These are phyloP conservation scores for Oceanodroma tethys DNA, from an alignment of 2,113 vertebrate genomes.

Conservation along the genomic window DNA sequence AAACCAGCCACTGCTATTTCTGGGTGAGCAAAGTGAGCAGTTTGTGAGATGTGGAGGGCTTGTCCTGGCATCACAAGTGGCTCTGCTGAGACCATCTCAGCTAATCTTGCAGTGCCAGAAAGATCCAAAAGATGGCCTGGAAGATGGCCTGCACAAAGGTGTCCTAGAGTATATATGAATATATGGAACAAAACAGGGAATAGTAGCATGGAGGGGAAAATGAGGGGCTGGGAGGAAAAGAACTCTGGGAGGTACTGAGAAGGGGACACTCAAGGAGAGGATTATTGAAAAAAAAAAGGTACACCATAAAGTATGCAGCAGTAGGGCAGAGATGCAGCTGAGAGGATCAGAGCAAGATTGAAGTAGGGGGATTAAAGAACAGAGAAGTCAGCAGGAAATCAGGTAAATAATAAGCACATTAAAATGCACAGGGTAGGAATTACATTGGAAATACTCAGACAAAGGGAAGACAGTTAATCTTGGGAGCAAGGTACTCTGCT, in stretches of 20 bases:
- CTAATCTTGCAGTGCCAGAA: not conserved
- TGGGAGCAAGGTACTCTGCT: not conserved
- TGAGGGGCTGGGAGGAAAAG: not conserved
- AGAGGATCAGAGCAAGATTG: not conserved
- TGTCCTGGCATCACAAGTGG: not conserved
- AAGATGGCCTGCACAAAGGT: not conserved
- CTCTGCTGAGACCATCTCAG: not conserved
- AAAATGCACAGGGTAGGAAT: not conserved
- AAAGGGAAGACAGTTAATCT: not conserved
- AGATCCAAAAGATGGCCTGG: not conserved
- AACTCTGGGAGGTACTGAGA: not conserved
- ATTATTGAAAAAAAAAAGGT: not conserved
- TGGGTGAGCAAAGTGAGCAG: not conserved
- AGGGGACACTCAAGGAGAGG: not conserved
- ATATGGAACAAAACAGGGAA: not conserved
- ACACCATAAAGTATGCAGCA: not conserved
- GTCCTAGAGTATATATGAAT: not conserved
- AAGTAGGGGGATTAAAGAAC: not conserved
- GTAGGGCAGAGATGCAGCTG: not conserved
- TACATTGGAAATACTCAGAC: not conserved
- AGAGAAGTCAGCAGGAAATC: not conserved
- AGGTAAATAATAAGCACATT: not conserved
- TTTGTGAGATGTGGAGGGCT: not conserved
- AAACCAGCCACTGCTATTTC: not conserved
- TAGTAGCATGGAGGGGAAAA: not conserved